These are phyloP conservation scores for Drosophila bipectinata DNA, from an alignment of 1,140 invertebrate genomes.

Conservation along the genomic window DNA sequence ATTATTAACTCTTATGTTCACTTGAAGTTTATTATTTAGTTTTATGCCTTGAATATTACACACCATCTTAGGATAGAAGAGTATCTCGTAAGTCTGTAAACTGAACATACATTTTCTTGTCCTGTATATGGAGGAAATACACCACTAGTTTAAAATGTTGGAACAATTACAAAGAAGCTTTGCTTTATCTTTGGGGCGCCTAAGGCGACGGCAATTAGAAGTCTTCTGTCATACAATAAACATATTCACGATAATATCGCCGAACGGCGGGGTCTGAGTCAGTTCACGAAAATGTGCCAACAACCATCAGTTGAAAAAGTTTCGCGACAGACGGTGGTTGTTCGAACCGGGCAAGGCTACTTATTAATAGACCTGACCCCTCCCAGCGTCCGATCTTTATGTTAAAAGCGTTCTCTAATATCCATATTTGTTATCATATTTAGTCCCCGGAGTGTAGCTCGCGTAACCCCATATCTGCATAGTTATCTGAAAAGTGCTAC, in stretches of 20 bases:
- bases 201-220: background rate
- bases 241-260: slow-evolving; percentile 9
- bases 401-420: background rate
- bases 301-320: slow-evolving; percentile 52
- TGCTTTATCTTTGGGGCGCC: background rate
- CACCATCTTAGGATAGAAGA: background rate
- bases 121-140: slow-evolving; percentile 8
- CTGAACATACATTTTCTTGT: background rate
- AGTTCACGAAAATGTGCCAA: slow-evolving; percentile 27
- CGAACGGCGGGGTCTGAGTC: slow-evolving; percentile 14
- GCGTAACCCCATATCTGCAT: background rate
- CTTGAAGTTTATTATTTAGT: slow-evolving; percentile 10
- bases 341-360: slow-evolving; percentile 7
- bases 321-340: slow-evolving; percentile 39
- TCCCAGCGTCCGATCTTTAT: background rate
- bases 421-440: background rate
- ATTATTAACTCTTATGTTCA: background rate
- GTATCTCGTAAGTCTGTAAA: background rate
- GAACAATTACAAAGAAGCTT: slow-evolving; percentile 6
- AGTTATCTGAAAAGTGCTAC: background rate
- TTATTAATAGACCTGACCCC: slow-evolving; percentile 24
- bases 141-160: background rate
- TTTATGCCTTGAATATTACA: background rate
- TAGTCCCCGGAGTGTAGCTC: background rate
- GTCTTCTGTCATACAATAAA: slow-evolving; percentile 16